Conservation (phyloP, 2,888 invertebrate species). For the Keiferia lycopersicella region DNA sequence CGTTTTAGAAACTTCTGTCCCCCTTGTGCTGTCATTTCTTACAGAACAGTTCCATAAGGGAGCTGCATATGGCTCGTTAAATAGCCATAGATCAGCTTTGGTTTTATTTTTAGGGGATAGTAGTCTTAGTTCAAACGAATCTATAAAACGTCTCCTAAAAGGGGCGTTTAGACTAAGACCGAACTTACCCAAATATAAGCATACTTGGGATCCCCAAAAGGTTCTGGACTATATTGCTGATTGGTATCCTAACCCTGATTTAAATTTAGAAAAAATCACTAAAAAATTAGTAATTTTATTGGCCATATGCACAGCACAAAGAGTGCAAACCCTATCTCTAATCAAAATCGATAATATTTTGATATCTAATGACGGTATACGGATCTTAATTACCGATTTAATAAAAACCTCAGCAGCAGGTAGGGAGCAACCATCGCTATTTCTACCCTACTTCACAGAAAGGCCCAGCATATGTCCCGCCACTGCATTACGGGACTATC, state of each 20-base stretch:
- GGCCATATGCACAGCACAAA: conserved; percentile 34
- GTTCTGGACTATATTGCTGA: conserved; percentile 24
- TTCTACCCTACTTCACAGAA: conserved; percentile 23
- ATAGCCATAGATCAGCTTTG: conserved; percentile 15
- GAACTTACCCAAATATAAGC: neutral
- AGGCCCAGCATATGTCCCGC: conserved; percentile 15
- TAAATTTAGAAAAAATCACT: conserved; percentile 34
- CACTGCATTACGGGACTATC: conserved; percentile 17
- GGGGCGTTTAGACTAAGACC: conserved; percentile 10
- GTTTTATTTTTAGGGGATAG: neutral
- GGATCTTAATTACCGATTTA: conserved; percentile 29
- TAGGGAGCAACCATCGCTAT: conserved; percentile 24
- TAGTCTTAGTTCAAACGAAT: neutral
- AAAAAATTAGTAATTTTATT: conserved; percentile 39
- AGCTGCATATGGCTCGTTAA: conserved; percentile 10
- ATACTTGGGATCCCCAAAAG: conserved; percentile 17
- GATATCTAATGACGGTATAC: neutral
- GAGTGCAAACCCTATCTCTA: conserved; percentile 25
- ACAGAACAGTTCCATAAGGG: conserved; percentile 5
- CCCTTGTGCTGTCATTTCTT: neutral
- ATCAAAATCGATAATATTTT: conserved; percentile 22
- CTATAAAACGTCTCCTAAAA: conserved; percentile 1
- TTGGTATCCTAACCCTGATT: conserved; percentile 35
- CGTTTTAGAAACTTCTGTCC: neutral
- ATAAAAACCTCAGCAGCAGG: conserved; percentile 32